Evolutionary conservation across 2,888 invertebrate species (phyloP).

Genomic region (Caenorhabditis zanzibari): DNA sequence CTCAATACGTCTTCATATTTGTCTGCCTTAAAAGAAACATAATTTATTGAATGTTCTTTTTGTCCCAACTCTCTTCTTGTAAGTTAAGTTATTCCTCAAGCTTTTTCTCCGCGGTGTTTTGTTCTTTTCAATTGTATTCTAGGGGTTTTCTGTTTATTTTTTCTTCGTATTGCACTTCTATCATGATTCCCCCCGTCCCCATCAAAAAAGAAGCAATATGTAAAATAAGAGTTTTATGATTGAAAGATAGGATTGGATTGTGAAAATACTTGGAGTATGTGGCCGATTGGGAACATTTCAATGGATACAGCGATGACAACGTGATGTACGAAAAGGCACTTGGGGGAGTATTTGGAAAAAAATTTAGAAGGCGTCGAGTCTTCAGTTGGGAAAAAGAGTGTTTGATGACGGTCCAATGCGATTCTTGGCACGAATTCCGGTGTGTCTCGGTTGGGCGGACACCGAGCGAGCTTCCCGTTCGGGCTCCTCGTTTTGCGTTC

Average conservation of each 20-base stretch:
- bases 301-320: background rate
- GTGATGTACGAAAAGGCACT: conserved; percentile 46
- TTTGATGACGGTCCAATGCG: conserved; percentile 28
- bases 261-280: conserved; percentile 13
- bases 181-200: background rate
- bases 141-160: conserved; percentile 49
- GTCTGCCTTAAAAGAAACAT: conserved; percentile 46
- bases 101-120: conserved; percentile 41
- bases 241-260: conserved; percentile 10
- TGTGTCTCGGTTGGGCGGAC: conserved; percentile 30
- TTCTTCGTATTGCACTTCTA: conserved; percentile 8
- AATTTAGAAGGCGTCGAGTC: conserved; percentile 49
- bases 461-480: conserved; percentile 38
- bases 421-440: conserved; percentile 38
- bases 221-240: conserved; percentile 56
- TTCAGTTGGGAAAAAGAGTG: conserved; percentile 50
- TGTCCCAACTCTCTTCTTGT: background rate
- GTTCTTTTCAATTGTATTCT: conserved; percentile 42
- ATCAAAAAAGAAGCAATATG: conserved; percentile 20
- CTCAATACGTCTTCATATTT: conserved; percentile 20
- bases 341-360: background rate
- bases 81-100: conserved; percentile 42
- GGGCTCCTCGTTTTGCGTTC: background rate
- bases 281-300: conserved; percentile 21
- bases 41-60: conserved; percentile 50